These are phyloP conservation scores for Timandra comae DNA, from an alignment of 2,888 invertebrate genomes.

Conservation along the genomic window DNA sequence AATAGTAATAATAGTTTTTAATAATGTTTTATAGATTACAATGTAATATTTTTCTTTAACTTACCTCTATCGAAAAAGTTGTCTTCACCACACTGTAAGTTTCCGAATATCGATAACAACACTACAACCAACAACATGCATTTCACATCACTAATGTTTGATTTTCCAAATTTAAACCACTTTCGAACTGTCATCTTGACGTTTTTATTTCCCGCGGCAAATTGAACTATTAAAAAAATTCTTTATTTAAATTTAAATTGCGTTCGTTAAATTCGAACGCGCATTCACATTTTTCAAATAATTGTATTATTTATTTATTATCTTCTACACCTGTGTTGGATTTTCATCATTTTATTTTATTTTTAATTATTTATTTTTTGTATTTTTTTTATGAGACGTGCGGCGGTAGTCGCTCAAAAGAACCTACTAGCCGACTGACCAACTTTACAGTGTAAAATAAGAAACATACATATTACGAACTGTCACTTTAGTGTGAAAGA, in stretches of 20 bases:
- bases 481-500: slow-evolving; percentile 31
- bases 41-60: slow-evolving; percentile 7
- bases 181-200: slow-evolving; percentile 65
- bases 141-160: slow-evolving; percentile 58
- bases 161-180: slow-evolving; percentile 55
- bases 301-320: slow-evolving; percentile 34
- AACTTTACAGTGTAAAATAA: slow-evolving; percentile 73
- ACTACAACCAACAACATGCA: slow-evolving; percentile 51
- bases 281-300: slow-evolving; percentile 42
- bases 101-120: slow-evolving; percentile 54
- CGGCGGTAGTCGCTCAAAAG: slow-evolving; percentile 36
- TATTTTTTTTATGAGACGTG: slow-evolving; percentile 36
- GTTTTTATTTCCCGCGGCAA: slow-evolving; percentile 45
- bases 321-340: slow-evolving; percentile 40
- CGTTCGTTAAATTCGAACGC: no score
- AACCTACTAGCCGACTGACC: slow-evolving; percentile 76
- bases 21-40: not conserved
- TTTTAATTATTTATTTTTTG: slow-evolving; percentile 22
- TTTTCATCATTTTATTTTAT: slow-evolving; percentile 50
- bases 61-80: slow-evolving; percentile 56
- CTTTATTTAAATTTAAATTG: slow-evolving; percentile 16
- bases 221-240: slow-evolving; percentile 20
- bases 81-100: slow-evolving; percentile 42
- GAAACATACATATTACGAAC: slow-evolving; percentile 70
- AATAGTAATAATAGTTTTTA: no score